A percentile compares a stretch with the other conserved stretches of the same genome.
phyloP scores from a whole-genome alignment of 2,113 vertebrate species.

The Ammodytes dubius region DNA sequence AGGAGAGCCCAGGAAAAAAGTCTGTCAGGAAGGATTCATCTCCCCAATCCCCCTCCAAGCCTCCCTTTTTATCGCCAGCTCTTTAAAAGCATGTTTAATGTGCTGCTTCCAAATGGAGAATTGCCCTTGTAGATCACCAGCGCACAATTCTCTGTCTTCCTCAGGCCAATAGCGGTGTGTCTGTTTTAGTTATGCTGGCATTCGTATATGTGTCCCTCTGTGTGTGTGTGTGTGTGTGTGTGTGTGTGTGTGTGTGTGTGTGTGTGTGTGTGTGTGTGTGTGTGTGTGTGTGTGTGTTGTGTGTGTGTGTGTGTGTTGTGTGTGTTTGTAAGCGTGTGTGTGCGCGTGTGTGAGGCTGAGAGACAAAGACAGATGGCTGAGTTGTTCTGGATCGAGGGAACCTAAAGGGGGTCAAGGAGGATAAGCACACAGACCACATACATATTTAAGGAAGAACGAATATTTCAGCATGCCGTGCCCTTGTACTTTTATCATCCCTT shows the following conservation, averaged over 20 bases:
- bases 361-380: constrained; percentile 33
- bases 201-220: constrained; percentile 3
- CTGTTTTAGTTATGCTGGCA: constrained; percentile 53
- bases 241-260: not conserved
- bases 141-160: constrained; percentile 53
- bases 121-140: constrained; percentile 70
- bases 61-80: constrained; percentile 65
- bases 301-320: not conserved
- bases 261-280: not conserved
- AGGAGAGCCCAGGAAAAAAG: constrained; percentile 51
- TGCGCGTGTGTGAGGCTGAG: not conserved
- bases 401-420: constrained; percentile 44
- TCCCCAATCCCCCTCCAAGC: constrained; percentile 47
- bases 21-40: constrained; percentile 71
- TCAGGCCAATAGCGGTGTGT: constrained; percentile 44
- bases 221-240: not conserved
- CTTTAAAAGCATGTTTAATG: constrained; percentile 76
- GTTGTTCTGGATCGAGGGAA: constrained; percentile 8
- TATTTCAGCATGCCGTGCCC: not conserved
- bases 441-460: constrained; percentile 32
- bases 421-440: constrained; percentile 18
- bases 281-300: not conserved
- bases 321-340: not conserved
- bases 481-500: not conserved
- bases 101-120: constrained; percentile 67